phyloP scores from a whole-genome alignment of 2,113 vertebrate genomes.

The Thalassoma bifasciatum region DNA sequence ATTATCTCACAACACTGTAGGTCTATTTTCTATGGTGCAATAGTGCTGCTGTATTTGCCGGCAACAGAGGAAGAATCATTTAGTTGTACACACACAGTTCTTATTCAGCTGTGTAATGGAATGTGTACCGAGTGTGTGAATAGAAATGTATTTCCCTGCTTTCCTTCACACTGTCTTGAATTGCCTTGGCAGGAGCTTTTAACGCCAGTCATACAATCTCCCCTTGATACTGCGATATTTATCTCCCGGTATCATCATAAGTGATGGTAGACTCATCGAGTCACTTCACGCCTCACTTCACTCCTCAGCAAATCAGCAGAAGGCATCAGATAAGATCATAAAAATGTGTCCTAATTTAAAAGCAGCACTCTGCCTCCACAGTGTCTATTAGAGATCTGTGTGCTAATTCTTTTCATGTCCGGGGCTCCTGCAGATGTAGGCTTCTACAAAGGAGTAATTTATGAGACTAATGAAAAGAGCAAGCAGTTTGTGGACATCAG shows the following conservation, averaged over 20 bases:
- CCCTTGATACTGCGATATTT: constrained; percentile 80
- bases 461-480: constrained; percentile 86
- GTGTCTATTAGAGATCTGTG: constrained; percentile 82
- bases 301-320: constrained; percentile 77
- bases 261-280: constrained; percentile 81
- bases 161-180: constrained; percentile 73
- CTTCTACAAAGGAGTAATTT: constrained; percentile 86
- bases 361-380: constrained; percentile 72
- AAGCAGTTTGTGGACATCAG: constrained; percentile 81
- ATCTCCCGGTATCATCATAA: constrained; percentile 83
- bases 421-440: constrained; percentile 79
- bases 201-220: constrained; percentile 80
- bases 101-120: constrained; percentile 83
- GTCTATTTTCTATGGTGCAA: constrained; percentile 76
- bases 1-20: constrained; percentile 80
- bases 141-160: constrained; percentile 71
- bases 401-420: constrained; percentile 87
- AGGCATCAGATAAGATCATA: constrained; percentile 83
- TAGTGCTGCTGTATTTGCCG: constrained; percentile 70
- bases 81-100: constrained; percentile 79
- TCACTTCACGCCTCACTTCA: constrained; percentile 77
- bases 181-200: constrained; percentile 78
- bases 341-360: constrained; percentile 85
- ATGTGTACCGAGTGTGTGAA: constrained; percentile 75
- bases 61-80: constrained; percentile 76